These are phyloP conservation scores for Echinarachnius parma DNA, from an alignment of 53 echinoderm and acorn worm species.

Conservation along the genomic window DNA sequence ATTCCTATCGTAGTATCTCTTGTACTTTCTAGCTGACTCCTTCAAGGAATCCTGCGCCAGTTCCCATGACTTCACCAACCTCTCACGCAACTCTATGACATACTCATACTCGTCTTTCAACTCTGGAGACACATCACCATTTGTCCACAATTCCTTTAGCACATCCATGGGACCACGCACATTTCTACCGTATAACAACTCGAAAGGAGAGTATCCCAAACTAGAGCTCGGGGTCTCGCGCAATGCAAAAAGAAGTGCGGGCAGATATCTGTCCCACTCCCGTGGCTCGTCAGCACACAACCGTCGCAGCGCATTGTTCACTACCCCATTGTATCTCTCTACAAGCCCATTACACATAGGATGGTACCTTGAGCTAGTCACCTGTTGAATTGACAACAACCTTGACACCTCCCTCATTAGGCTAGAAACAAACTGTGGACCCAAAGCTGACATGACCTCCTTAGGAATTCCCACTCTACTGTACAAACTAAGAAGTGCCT, in stretches of 20 bases:
- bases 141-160: conserved; percentile 30
- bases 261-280: conserved; percentile 29
- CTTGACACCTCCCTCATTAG: conserved; percentile 28
- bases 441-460: no score
- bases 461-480: conserved; percentile 52
- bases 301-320: conserved; percentile 13
- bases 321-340: conserved; percentile 28
- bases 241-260: conserved; percentile 24
- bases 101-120: conserved; percentile 27
- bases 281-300: conserved; percentile 27
- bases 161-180: conserved; percentile 35
- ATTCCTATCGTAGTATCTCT: no score
- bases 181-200: conserved; percentile 25
- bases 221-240: conserved; percentile 28
- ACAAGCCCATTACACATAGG: conserved; percentile 27
- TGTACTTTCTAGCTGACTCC: not conserved
- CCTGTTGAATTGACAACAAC: conserved; percentile 17
- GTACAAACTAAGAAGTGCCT: conserved; percentile 41
- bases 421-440: conserved; percentile 51
- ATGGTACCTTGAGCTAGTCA: conserved; percentile 25
- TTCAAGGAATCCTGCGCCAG: conserved; percentile 14
- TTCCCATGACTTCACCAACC: conserved; percentile 18
- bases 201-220: conserved; percentile 20
- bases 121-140: conserved; percentile 2
- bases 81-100: conserved; percentile 22